A percentile compares a stretch with the other conserved stretches of the same genome.
Conservation (phyloP, 2,888 invertebrate genomes). For the Teleogryllus oceanicus region DNA sequence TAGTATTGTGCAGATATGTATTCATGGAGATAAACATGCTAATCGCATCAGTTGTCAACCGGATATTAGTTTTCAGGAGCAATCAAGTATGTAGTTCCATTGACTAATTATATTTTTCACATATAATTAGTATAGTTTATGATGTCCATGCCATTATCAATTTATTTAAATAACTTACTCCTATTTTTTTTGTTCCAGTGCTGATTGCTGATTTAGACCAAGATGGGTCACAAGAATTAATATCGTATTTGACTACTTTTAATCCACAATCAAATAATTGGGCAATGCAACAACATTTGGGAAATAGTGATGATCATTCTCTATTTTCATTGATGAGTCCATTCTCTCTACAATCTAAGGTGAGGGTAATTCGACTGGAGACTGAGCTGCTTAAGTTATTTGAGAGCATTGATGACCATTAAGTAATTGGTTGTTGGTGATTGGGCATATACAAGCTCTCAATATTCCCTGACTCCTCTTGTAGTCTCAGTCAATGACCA, state of each 20-base stretch:
- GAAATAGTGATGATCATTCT: constrained; percentile 23
- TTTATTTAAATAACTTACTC: not conserved
- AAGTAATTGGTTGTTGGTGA: not conserved
- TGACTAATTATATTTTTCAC: too few species aligned
- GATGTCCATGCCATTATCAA: not conserved
- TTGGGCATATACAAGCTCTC: too few species aligned
- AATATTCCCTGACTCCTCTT: too few species aligned
- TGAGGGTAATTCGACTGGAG: constrained; percentile 66
- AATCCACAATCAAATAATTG: not conserved
- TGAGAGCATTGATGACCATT: constrained; percentile 45
- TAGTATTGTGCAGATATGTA: constrained; percentile 72
- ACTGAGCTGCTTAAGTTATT: constrained; percentile 70
- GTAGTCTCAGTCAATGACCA: too few species aligned
- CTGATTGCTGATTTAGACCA: constrained; percentile 71
- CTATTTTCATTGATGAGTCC: not conserved
- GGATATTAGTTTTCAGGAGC: constrained; percentile 66
- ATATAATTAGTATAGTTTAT: too few species aligned
- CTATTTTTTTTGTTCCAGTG: constrained; percentile 44
- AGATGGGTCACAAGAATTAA: constrained; percentile 72
- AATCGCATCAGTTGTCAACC: constrained; percentile 63
- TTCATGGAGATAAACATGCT: constrained; percentile 46
- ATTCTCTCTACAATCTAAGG: constrained; percentile 65
- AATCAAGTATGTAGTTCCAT: constrained; percentile 50
- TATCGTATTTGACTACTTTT: constrained; percentile 71
- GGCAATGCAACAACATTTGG: not conserved